A percentile compares a stretch with the other conserved stretches of the same genome.
These are phyloP conservation scores for Pantelozetes paolii DNA, from an alignment of 2,888 invertebrate species.

Conservation along the genomic window DNA sequence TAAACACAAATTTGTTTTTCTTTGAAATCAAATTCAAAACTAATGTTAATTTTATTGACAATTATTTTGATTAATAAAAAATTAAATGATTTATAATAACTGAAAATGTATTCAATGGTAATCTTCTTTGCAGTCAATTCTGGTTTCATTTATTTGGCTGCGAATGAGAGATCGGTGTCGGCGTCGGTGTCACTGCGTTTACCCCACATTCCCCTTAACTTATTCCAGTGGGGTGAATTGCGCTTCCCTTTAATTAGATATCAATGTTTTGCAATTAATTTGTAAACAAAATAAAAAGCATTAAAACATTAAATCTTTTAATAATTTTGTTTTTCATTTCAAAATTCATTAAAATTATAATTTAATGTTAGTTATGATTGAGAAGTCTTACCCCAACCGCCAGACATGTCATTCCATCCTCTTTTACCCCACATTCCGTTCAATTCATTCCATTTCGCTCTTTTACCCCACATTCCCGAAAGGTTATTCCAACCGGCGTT, in stretches of 20 bases:
- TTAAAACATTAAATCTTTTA: too few species aligned
- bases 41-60: not conserved
- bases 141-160: not conserved
- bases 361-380: not conserved
- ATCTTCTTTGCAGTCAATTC: not conserved
- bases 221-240: conserved; percentile 42
- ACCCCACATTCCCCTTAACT: conserved; percentile 43
- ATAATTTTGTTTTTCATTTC: not conserved
- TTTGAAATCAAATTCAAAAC: too few species aligned
- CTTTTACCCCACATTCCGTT: conserved; percentile 43
- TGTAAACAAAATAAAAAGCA: too few species aligned
- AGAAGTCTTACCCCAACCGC: conserved; percentile 38
- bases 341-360: not conserved
- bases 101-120: conserved; percentile 1
- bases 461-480: conserved; percentile 43
- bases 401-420: conserved; percentile 40
- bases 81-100: not conserved
- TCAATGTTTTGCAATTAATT: not conserved
- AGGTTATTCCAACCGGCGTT: conserved; percentile 39
- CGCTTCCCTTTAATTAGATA: conserved; percentile 5
- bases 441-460: conserved; percentile 41
- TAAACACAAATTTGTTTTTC: not conserved
- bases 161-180: not conserved
- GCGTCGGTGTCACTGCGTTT: conserved; percentile 33
- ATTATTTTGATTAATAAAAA: not conserved